Evolutionary conservation across 2,113 vertebrate genomes (phyloP), one percentile per base, ranked within the genome.

Genomic region (Indicator maculatus): DNA sequence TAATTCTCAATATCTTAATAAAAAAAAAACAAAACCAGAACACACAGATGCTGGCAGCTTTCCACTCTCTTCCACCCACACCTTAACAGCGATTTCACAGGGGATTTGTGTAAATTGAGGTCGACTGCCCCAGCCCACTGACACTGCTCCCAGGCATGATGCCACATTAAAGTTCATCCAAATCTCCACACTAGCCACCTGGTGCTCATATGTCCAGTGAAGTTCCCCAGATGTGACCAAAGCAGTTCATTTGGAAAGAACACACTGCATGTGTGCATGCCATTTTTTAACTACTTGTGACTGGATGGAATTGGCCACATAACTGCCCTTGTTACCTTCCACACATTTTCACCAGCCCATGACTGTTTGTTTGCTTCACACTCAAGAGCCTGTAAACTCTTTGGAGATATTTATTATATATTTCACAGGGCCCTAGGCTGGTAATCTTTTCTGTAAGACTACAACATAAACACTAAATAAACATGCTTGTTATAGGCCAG

Each of bases 391-490:
- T 69, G 27, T 38, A 90, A 93, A 75, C 12, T 26, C 13, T 45
- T 45, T 60, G 59, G 24, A 45, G 7, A 28, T 83, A 60, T 81
- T 95, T 80, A 58, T 63, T 53, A 36, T 21, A 60, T 50, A 38
- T 20, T 41, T 36, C 52, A 50, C 8, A 81, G 45, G n/a, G 31
- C 15, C 69, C 19, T 39, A 85, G 47, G 27, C 59, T 65, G 24
- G 45, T 63, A 63, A 83, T n/a, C 0, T 61, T 88, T 94, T 56
- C 50, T 70, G 24, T 71, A 66, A 88, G 79, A 39, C 73, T 78
- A n/a, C n/a, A 52, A 33, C 28, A 81, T 65, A 81, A 95, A 90
- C 55, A 73, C 44, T 39, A 85, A 93, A 88, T 80, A 82, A 89
- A 71, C 20, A 56, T 33, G 21, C 15, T 64, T 77, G 13, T 61